Conservation (phyloP, 2,797 vertebrate species). For the Syngnathus acus region DNA sequence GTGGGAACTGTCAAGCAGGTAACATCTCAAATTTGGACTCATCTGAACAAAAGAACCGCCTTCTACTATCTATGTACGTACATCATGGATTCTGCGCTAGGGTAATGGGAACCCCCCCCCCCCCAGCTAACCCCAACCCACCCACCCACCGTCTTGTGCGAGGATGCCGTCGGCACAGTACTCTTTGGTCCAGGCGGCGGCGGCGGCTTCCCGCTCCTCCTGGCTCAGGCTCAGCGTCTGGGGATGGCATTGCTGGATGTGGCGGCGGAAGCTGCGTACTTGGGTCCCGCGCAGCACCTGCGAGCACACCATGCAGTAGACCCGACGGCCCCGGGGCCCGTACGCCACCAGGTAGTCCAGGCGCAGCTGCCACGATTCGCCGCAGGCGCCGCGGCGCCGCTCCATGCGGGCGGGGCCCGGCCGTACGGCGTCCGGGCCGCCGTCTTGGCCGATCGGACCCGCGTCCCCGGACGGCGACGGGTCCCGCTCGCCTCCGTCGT, state of each 20-base stretch:
- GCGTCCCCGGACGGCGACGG: slow-evolving; percentile 52
- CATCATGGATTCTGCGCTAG: too few relatives aligned
- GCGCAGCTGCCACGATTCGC: slow-evolving; percentile 76
- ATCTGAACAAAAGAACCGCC: too few relatives aligned
- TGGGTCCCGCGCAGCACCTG: slow-evolving; percentile 75
- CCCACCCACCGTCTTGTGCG: slow-evolving; percentile 51
- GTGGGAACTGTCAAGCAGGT: too few relatives aligned
- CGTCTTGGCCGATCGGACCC: slow-evolving; percentile 44
- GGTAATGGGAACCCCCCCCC: too few relatives aligned
- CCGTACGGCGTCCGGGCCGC: slow-evolving; percentile 22
- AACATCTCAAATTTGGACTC: too few relatives aligned
- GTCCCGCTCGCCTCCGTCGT: slow-evolving; percentile 55
- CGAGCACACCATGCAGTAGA: slow-evolving; percentile 86
- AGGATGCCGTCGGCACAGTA: slow-evolving; percentile 40
- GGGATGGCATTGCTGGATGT: slow-evolving; percentile 82
- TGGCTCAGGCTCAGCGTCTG: slow-evolving; percentile 73
- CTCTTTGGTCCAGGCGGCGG: slow-evolving; percentile 80
- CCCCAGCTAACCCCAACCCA: too few relatives aligned
- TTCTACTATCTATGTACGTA: too few relatives aligned
- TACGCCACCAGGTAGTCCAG: slow-evolving; percentile 85
- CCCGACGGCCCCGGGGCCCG: slow-evolving; percentile 72
- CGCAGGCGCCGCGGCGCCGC: slow-evolving; percentile 57
- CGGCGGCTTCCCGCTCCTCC: slow-evolving; percentile 73
- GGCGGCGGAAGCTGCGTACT: slow-evolving; percentile 81
- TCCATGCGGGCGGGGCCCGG: slow-evolving; percentile 47